Base-by-base conservation (phyloP, 2,113 vertebrate genomes). In the Colossoma macropomum region DNA sequence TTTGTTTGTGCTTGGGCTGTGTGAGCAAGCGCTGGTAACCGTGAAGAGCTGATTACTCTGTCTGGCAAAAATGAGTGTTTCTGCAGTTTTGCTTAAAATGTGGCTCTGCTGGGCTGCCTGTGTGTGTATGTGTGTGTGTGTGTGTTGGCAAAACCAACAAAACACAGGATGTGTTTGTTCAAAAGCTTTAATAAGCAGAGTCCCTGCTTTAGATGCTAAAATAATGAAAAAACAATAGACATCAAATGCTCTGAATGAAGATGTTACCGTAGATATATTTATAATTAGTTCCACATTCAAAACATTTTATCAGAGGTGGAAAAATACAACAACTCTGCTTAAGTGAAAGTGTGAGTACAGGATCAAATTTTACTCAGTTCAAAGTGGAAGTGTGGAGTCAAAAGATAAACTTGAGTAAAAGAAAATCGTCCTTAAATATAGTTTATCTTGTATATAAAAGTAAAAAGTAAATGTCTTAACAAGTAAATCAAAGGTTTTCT, bases 131-230 rank as follows among this genome's bases (percentile, higher is more conserved):
- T 54, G 30, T n/a, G 48, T 12, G 11, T 75, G 45, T 28, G n/a
- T 28, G 41, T 75, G n/a, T 54, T 62, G 68, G 68, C 54, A 80
- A 79, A 69, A 0, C 52, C 17, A 59, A 28, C 32, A 70, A 80
- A 70, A 21, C 15, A n/a, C 8, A 68, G n/a, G 48, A 7, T 71
- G 32, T 27, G 25, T 13, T 59, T 59, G 32, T 62, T 62, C 1
- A 27, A 62, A 9, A 62, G 59, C n/a, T 62, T 62, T 62, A 62
- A 27, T 62, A 27, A 62, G n/a, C n/a, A 62, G 6, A 27, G 50
- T 13, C 10, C 8, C 15, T 27, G 8, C 19, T 45, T 45, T 27
- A 62, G 3, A 45, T 11, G 41, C 8, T 76, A 12, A 62, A 62
- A 62, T 25, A 62, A 62, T n/a, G 21, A 1, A 62, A 62, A 62